phyloP scores from a whole-genome alignment of 1,140 invertebrate species.

The Brachionus rotundiformis region DNA sequence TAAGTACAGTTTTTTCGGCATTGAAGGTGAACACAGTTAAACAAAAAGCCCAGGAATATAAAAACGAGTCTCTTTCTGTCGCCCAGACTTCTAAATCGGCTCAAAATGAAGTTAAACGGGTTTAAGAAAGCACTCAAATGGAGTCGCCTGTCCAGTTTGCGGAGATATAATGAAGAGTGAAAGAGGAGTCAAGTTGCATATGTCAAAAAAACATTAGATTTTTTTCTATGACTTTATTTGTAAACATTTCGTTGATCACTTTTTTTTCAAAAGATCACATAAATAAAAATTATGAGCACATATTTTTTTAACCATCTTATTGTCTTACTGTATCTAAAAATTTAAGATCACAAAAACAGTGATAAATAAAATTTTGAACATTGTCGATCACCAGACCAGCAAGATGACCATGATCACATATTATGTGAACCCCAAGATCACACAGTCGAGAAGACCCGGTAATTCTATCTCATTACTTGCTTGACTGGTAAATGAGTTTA shows the following conservation, averaged over 20 bases:
- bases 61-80: background rate
- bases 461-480: too few relatives aligned
- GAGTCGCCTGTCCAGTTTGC: background rate
- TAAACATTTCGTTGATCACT: slow-evolving; percentile 11
- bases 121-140: slow-evolving; percentile 31
- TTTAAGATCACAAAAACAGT: slow-evolving; percentile 13
- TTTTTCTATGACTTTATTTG: slow-evolving; percentile 12
- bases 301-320: slow-evolving; percentile 1
- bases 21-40: slow-evolving; percentile 13
- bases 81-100: background rate
- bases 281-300: background rate
- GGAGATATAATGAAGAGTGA: slow-evolving; percentile 18
- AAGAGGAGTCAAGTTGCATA: slow-evolving; percentile 13
- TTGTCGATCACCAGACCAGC: slow-evolving; percentile 20
- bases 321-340: background rate
- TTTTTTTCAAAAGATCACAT: slow-evolving; percentile 12
- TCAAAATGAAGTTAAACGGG: slow-evolving; percentile 27
- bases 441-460: background rate
- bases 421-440: slow-evolving; percentile 16
- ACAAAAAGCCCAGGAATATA: slow-evolving; percentile 5
- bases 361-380: slow-evolving; percentile 11
- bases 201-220: slow-evolving; percentile 9
- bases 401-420: slow-evolving; percentile 19
- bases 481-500: too few relatives aligned
- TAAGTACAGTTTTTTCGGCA: slow-evolving; percentile 14